A percentile compares a stretch with the other conserved stretches of the same genome.
Evolutionary conservation across 2,888 invertebrate species (phyloP).

Genomic region (Morpho deidamia): DNA sequence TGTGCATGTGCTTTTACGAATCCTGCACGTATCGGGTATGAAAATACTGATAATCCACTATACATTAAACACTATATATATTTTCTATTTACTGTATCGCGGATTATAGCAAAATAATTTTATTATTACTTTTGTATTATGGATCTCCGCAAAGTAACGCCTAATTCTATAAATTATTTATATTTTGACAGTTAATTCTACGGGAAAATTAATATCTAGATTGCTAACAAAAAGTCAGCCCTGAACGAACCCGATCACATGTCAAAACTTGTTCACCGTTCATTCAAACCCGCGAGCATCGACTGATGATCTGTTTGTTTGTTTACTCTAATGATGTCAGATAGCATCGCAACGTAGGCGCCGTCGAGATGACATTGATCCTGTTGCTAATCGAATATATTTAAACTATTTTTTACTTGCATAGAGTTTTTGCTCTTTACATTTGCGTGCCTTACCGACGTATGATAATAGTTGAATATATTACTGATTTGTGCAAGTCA

Average conservation of each 20-base stretch:
- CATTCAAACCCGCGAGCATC: slow-evolving; percentile 49
- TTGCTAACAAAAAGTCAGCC: not conserved
- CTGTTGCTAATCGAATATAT: slow-evolving; percentile 1
- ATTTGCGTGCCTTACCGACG: slow-evolving; percentile 3
- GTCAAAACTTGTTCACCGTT: slow-evolving; percentile 18
- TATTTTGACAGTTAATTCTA: too few relatives aligned
- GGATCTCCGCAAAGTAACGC: too few relatives aligned
- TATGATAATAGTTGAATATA: slow-evolving; percentile 1
- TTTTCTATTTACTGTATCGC: too few relatives aligned
- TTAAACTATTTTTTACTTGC: not conserved
- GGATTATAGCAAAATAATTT: too few relatives aligned
- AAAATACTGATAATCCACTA: too few relatives aligned
- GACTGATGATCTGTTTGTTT: slow-evolving; percentile 23
- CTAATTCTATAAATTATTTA: too few relatives aligned
- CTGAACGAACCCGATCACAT: slow-evolving; percentile 19
- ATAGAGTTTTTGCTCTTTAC: not conserved
- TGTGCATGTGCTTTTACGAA: too few relatives aligned
- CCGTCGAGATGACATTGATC: slow-evolving; percentile 5
- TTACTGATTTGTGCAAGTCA: not conserved
- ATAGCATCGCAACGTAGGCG: slow-evolving; percentile 5
- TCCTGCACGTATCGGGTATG: too few relatives aligned
- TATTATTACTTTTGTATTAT: too few relatives aligned
- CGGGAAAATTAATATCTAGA: not conserved
- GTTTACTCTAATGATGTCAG: slow-evolving; percentile 17
- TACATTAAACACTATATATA: too few relatives aligned